A percentile compares a stretch with the other conserved stretches of the same genome.
Conservation (phyloP, 2,797 vertebrate genomes). For the Fistularia tabacaria region DNA sequence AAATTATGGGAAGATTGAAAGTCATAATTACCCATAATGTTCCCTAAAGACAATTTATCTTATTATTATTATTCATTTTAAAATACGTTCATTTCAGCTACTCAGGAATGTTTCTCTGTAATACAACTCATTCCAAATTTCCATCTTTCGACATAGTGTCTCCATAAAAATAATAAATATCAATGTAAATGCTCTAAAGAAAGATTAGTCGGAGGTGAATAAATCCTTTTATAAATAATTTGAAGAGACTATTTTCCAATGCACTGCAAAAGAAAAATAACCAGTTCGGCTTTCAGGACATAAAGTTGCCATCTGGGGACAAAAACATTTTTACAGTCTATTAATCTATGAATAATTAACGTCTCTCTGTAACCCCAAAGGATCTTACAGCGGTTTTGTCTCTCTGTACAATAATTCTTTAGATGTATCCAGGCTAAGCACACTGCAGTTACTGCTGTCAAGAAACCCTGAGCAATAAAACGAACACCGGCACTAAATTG, state of each 20-base stretch:
- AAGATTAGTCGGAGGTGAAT: slow-evolving; percentile 37
- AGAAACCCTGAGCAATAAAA: slow-evolving; percentile 26
- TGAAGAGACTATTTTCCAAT: slow-evolving; percentile 34
- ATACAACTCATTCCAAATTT: slow-evolving; percentile 13
- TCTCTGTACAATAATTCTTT: slow-evolving; percentile 60
- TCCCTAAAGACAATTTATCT: too few relatives aligned
- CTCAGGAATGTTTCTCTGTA: not conserved
- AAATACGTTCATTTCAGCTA: too few relatives aligned
- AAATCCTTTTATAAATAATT: slow-evolving; percentile 22
- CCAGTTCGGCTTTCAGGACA: slow-evolving; percentile 52
- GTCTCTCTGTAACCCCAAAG: slow-evolving; percentile 56
- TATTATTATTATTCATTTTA: too few relatives aligned
- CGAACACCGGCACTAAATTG: slow-evolving; percentile 38
- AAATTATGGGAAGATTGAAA: too few relatives aligned
- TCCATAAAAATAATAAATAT: slow-evolving; percentile 28
- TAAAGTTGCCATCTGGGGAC: slow-evolving; percentile 64
- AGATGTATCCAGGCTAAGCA: slow-evolving; percentile 31
- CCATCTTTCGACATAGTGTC: not conserved
- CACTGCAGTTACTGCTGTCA: slow-evolving; percentile 34
- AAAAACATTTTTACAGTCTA: slow-evolving; percentile 70
- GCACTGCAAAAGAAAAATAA: slow-evolving; percentile 51
- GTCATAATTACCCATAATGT: too few relatives aligned
- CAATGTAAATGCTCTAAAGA: slow-evolving; percentile 25
- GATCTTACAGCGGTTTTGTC: slow-evolving; percentile 61
- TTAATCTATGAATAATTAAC: slow-evolving; percentile 77